phyloP scores from a whole-genome alignment of 2,888 invertebrate species.

The Drosophila picticornis region DNA sequence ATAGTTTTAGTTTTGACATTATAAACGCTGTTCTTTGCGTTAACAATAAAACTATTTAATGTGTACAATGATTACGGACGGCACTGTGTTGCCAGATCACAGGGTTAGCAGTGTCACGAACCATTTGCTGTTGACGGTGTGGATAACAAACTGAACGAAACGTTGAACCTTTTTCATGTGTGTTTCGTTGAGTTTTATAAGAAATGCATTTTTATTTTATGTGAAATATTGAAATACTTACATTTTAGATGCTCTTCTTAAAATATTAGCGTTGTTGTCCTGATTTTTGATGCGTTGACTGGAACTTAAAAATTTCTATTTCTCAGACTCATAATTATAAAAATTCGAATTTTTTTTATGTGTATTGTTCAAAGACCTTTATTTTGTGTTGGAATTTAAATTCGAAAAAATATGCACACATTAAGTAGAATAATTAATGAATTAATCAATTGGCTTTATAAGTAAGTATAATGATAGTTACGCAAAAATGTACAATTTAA shows the following conservation, averaged over 20 bases:
- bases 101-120: constrained; percentile 15
- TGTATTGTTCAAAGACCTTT: constrained; percentile 62
- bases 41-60: constrained; percentile 18
- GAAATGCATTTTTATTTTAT: not conserved
- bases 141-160: not conserved
- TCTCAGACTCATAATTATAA: not conserved
- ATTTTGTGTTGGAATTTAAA: constrained; percentile 80
- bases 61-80: constrained; percentile 7
- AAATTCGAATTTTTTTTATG: not conserved
- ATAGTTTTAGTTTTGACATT: constrained; percentile 17
- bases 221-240: not conserved
- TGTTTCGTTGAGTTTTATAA: not conserved
- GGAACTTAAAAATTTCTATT: not conserved
- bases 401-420: constrained; percentile 76
- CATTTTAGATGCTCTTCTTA: not conserved
- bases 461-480: constrained; percentile 48
- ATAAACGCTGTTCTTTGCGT: constrained; percentile 39
- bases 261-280: not conserved
- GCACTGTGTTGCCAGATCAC: constrained; percentile 7
- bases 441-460: constrained; percentile 50
- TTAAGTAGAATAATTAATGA: constrained; percentile 63
- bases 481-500: constrained; percentile 68
- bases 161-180: not conserved
- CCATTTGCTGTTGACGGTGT: not conserved
- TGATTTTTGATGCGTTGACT: too few species aligned